phyloP scores from a whole-genome alignment of 2,797 vertebrate genomes.

The Enteromius argenteus region DNA sequence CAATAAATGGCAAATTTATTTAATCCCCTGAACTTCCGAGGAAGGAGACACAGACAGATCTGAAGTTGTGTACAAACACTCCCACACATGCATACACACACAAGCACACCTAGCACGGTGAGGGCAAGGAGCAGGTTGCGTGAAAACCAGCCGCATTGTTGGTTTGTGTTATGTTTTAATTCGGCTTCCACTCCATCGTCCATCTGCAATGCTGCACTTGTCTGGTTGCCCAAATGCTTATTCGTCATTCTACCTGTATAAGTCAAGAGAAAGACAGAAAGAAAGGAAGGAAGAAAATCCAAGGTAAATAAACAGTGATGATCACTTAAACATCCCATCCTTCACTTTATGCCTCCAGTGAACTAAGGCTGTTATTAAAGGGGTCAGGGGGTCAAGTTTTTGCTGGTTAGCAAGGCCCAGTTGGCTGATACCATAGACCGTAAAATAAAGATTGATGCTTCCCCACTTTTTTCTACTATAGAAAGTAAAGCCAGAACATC shows the following conservation, averaged over 20 bases:
- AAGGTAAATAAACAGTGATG: neutral
- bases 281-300: neutral
- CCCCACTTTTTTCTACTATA: neutral
- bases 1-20: neutral
- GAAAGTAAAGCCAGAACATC: neutral
- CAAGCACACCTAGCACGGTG: constrained; percentile 75
- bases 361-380: neutral
- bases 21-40: neutral
- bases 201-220: constrained; percentile 68
- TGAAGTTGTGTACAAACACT: neutral
- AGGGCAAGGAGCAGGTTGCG: constrained; percentile 79
- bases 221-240: constrained; percentile 73
- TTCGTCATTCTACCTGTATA: constrained; percentile 80
- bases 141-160: constrained; percentile 75
- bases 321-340: neutral
- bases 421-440: neutral
- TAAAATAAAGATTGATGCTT: neutral
- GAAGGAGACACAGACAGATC: neutral
- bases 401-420: neutral
- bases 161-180: constrained; percentile 44
- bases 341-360: neutral
- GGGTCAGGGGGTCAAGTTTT: constrained; percentile 9
- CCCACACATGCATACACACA: neutral
- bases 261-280: constrained; percentile 4
- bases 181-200: constrained; percentile 60